Percentiles rank a stretch among this genome's conserved stretches.
phyloP scores from a whole-genome alignment of 2,113 vertebrate genomes.

The Amia ocellicauda region DNA sequence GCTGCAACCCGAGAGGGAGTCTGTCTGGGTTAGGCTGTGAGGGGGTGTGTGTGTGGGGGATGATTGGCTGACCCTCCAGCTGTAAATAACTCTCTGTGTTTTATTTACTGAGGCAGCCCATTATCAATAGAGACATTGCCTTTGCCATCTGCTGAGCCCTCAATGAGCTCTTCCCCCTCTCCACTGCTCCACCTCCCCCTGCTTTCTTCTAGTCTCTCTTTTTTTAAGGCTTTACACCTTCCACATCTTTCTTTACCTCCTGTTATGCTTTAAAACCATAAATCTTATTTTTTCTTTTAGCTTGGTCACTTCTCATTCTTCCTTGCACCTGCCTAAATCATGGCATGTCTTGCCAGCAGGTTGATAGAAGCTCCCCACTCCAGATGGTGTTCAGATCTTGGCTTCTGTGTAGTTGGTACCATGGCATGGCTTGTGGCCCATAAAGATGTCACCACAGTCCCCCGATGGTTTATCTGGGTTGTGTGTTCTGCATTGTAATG shows the following conservation, averaged over 20 bases:
- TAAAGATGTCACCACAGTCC: no score
- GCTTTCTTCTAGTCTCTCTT: not conserved
- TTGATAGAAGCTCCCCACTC: not conserved
- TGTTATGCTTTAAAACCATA: not conserved
- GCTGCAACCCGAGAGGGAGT: slow-evolving; percentile 3
- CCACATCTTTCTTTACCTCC: not conserved
- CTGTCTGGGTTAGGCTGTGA: not conserved
- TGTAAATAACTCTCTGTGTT: slow-evolving; percentile 21
- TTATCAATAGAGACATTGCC: slow-evolving; percentile 3
- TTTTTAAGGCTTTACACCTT: not conserved
- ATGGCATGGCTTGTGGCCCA: no score
- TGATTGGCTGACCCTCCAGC: not conserved
- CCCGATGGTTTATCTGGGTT: no score
- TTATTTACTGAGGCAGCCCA: not conserved
- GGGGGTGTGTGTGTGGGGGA: no score
- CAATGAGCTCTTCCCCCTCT: not conserved
- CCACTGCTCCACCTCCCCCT: not conserved
- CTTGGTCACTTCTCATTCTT: not conserved
- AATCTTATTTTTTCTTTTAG: not conserved
- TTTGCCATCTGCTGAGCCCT: slow-evolving; percentile 19
- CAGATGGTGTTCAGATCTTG: not conserved
- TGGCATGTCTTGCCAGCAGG: not conserved
- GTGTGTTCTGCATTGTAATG: no score
- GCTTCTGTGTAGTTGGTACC: not conserved
- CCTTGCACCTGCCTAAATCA: not conserved